Conservation (phyloP, 2,888 invertebrate species). For the Dicycla oo region DNA sequence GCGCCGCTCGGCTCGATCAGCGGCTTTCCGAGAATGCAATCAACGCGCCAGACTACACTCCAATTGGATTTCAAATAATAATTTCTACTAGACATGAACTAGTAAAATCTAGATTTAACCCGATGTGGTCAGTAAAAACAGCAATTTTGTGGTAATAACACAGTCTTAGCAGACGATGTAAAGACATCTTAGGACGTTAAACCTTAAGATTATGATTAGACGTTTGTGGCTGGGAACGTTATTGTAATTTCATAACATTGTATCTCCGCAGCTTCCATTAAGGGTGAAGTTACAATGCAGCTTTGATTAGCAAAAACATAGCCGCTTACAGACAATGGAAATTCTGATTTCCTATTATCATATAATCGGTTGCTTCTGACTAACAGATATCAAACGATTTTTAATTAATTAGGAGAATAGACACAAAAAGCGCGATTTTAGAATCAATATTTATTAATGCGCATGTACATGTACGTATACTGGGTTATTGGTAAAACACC, state of each 20-base stretch:
- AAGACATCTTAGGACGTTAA: conserved; percentile 30
- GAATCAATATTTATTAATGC: conserved; percentile 4
- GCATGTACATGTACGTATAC: too few relatives aligned
- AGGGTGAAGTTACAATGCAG: conserved; percentile 27
- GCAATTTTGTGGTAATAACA: conserved; percentile 44
- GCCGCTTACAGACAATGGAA: conserved; percentile 29
- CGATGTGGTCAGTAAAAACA: conserved; percentile 47
- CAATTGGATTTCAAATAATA: conserved; percentile 70
- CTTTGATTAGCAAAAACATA: conserved; percentile 32
- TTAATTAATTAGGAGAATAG: conserved; percentile 23
- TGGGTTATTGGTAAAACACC: too few relatives aligned
- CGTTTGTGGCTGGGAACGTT: conserved; percentile 28
- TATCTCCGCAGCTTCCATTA: conserved; percentile 33
- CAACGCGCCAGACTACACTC: conserved; percentile 59
- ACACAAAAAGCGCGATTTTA: conserved; percentile 2
- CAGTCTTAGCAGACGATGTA: conserved; percentile 24
- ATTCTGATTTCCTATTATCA: conserved; percentile 27
- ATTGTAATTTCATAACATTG: conserved; percentile 43
- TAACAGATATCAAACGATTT: conserved; percentile 18
- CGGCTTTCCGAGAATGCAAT: conserved; percentile 63
- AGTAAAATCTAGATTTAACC: conserved; percentile 49
- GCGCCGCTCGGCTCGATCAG: conserved; percentile 41
- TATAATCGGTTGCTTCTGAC: conserved; percentile 35
- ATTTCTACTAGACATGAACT: conserved; percentile 55
- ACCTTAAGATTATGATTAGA: conserved; percentile 32